These are phyloP conservation scores for Anolis apletophallus DNA, from an alignment of 2,797 vertebrate genomes.

Conservation along the genomic window DNA sequence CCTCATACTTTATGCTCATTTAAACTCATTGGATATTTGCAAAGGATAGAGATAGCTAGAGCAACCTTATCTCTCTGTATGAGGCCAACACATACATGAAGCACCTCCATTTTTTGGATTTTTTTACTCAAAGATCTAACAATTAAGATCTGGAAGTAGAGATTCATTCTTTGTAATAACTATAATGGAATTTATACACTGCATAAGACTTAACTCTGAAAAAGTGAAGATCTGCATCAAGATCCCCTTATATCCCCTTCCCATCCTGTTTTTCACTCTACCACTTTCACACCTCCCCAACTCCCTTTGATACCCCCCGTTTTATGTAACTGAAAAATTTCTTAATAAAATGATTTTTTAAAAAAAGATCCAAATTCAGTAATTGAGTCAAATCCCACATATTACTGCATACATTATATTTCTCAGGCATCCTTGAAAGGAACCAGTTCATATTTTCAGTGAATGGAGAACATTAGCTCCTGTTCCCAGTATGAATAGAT, in stretches of 20 bases:
- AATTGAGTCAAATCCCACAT: slow-evolving; percentile 32
- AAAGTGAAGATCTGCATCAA: slow-evolving; percentile 9
- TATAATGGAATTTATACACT: slow-evolving; percentile 47
- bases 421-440: neutral
- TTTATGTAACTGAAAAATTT: too few species aligned
- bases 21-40: neutral
- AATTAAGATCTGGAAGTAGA: slow-evolving; percentile 22
- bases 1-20: neutral
- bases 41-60: neutral
- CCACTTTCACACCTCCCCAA: too few species aligned
- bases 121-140: slow-evolving; percentile 1
- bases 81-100: neutral
- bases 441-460: slow-evolving; percentile 33
- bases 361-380: neutral
- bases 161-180: neutral
- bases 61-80: neutral
- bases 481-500: slow-evolving; percentile 7
- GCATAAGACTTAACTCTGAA: neutral
- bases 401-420: slow-evolving; percentile 20
- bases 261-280: too few species aligned
- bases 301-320: too few species aligned
- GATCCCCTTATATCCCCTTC: too few species aligned
- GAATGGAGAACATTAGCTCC: slow-evolving; percentile 21
- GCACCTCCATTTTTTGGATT: neutral
- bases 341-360: too few species aligned